Evolutionary conservation across 1,140 invertebrate species (phyloP).

Genomic region (Nylanderia fulva): DNA sequence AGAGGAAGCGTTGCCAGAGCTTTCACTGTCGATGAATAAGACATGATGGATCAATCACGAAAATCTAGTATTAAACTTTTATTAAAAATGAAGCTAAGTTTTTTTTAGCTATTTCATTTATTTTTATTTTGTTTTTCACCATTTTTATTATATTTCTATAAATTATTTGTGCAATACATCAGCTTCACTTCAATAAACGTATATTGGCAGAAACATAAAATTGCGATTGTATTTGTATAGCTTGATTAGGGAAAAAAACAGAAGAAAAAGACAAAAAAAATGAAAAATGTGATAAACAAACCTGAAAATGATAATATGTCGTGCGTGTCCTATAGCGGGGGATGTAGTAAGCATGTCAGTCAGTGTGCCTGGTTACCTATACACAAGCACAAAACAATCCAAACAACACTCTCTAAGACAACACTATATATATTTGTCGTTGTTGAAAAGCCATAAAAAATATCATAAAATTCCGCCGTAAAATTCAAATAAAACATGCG

Average conservation of each 20-base stretch:
- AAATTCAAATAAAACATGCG: conserved; percentile 54
- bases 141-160: neutral
- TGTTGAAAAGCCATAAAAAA: neutral
- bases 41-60: neutral
- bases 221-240: conserved; percentile 3
- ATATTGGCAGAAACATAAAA: neutral
- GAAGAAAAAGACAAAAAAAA: conserved; percentile 67
- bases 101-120: neutral
- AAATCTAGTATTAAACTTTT: conserved; percentile 1
- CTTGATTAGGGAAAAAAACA: conserved; percentile 25
- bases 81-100: neutral
- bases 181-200: conserved; percentile 24
- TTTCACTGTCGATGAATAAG: conserved; percentile 87
- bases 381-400: conserved; percentile 83
- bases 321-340: conserved; percentile 80
- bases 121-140: conserved; percentile 18
- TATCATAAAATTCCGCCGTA: conserved; percentile 31
- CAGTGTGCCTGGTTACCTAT: conserved; percentile 84
- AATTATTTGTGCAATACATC: neutral
- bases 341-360: conserved; percentile 82
- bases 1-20: conserved; percentile 90
- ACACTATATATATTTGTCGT: conserved; percentile 50
- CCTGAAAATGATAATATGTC: conserved; percentile 82
- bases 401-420: conserved; percentile 80
- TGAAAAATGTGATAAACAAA: conserved; percentile 80